Base-by-base conservation (phyloP, 2,797 vertebrate species). In the Hipposideros larvatus region DNA sequence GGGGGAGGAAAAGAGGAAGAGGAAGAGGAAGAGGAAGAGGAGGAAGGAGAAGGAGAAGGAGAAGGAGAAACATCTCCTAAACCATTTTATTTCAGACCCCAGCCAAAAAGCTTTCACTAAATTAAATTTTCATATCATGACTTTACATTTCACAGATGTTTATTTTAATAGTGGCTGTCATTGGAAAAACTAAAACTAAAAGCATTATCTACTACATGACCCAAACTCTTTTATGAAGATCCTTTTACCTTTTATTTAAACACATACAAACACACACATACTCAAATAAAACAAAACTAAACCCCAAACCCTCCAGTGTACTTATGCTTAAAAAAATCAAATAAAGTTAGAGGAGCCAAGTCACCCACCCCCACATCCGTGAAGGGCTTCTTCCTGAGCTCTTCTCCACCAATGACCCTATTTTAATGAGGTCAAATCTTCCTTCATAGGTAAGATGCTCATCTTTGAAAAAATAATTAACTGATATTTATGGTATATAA, bases 401-500 rank as follows among this genome's bases (percentile, higher is more conserved):
- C 14, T 41, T 59, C 43, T 66, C 51, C 37, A 73, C 48, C 71
- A 65, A 48, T 3, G 19, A 43, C 10, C 10, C 61, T 75, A 14
- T 37, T 55, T 96, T 34, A 75, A 51, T 37, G 65, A 65, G 15
- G 15, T 70, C 3, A 11, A n/a, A 8, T 75, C 61, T 82, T 86
- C 61, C 65, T 71, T 28, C n/a, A 34, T 5, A 28, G 5, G 1
- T 46, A 77, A 71, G 19, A 77, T 5, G 61, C 8, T 61, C 28
- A 63, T 55, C 9, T 73, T 41, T 71, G 46, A 82, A 75, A 77
- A 37, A 73, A 66, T 19, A 87, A 43, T 43, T 57, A 74, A 37
- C 24, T 85, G 15, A 71, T 83, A 83, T 31, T 71, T 73, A 28
- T 41, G 31, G 26, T 63, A 90, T 82, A 57, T 90, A 90, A 92